Conservation (phyloP, 2,797 vertebrate genomes). For the Acanthornis magna region DNA sequence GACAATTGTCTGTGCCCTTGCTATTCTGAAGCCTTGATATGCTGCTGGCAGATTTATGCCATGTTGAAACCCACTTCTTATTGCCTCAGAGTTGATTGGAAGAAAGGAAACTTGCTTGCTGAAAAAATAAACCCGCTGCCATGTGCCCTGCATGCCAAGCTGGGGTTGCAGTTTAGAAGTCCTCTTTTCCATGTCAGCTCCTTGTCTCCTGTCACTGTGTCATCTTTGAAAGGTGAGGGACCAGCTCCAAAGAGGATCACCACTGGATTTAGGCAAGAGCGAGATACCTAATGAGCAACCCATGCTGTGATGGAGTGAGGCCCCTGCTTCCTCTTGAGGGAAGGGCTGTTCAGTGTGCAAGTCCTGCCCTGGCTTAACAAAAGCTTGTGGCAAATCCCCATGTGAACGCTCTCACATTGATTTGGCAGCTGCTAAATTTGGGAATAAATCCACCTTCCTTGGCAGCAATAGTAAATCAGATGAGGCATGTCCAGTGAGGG, state of each 20-base stretch:
- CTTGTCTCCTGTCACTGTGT: background rate
- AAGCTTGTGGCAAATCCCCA: conserved; percentile 1
- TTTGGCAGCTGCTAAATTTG: conserved; percentile 20
- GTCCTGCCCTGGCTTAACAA: background rate
- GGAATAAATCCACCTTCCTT: conserved; percentile 18
- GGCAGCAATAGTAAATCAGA: conserved; percentile 15
- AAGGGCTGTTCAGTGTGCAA: background rate
- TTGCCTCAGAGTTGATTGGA: conserved; percentile 55
- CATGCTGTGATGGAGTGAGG: accelerated
- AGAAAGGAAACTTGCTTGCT: conserved; percentile 48
- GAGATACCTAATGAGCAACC: background rate
- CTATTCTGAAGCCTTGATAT: conserved; percentile 45
- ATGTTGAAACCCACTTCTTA: conserved; percentile 48
- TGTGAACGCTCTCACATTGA: background rate
- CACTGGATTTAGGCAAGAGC: background rate
- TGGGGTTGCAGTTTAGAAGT: background rate
- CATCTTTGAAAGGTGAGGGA: background rate
- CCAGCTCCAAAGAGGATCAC: background rate
- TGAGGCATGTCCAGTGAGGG: background rate
- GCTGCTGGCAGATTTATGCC: conserved; percentile 56
- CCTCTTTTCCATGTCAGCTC: background rate
- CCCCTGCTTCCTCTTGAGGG: background rate
- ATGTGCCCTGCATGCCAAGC: background rate
- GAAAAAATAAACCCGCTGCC: background rate
- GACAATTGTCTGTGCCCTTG: conserved; percentile 47